Base-by-base conservation (phyloP, 2,797 vertebrate species). In the Harpagifer antarcticus region DNA sequence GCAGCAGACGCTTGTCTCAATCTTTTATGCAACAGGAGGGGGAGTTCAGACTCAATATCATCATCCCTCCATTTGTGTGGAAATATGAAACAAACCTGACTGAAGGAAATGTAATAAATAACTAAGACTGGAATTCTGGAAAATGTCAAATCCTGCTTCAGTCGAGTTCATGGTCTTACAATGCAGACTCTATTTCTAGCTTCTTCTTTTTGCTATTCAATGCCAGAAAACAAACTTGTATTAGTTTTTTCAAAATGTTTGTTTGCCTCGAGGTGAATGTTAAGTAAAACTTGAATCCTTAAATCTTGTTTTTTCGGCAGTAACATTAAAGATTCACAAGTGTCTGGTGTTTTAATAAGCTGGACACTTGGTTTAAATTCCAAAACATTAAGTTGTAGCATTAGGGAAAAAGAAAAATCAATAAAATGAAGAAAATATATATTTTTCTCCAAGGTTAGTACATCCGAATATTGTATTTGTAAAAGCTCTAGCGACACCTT, bases 1-100 rank as follows among this genome's bases (percentile, higher is more conserved):
- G 14, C 58, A 15, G 68, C 74, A 75, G 82, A 84, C 57, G 61
- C 72, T 76, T 5, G 74, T 78, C 72, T 89, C 90, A 70, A 86
- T 90, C 84, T 89, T 82, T 86, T 64, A 83, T 89, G 83, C 79
- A 82, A 82, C 86, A 74, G 85, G 76, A 83, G 62, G 81, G 27
- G 58, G 63, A 49, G 72, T 37, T 74, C 64, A 68, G 72, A 64
- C 49, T 48, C 60, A 66, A 63, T 75, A 53, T 43, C 63, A 43
- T 67, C 76, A 61, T 57, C 65, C 79, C 27, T 52, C 17, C 0
- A 9, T 60, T 56, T 37, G 31, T 31, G 54, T 47, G 19, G 23
- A 16, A 76, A 69, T n/a, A 17, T 19, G 61, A 73, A 31, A 43
- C 31, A 12, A 17, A 78, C 17, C 42, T 42, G 50, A 61, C 58